A percentile compares a stretch with the other conserved stretches of the same genome.
Evolutionary conservation across 2,113 vertebrate species (phyloP).

Genomic region (Chroicocephalus ridibundus): DNA sequence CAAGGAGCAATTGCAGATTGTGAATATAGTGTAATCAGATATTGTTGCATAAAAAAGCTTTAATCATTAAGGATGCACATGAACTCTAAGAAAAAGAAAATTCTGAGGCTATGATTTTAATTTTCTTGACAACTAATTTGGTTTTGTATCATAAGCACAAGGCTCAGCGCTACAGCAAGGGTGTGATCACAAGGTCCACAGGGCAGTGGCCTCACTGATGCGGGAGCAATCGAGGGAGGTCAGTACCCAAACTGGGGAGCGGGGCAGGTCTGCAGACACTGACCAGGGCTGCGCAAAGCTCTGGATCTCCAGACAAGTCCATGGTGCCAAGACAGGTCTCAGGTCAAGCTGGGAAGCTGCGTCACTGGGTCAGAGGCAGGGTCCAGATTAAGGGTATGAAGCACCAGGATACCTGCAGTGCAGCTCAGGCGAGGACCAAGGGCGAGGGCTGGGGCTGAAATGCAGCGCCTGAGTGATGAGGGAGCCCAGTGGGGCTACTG

Average conservation of each 20-base stretch:
- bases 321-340: not conserved
- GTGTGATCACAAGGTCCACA: not conserved
- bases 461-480: not conserved
- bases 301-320: not conserved
- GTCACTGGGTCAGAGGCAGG: not conserved
- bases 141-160: not conserved
- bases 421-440: not conserved
- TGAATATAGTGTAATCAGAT: not conserved
- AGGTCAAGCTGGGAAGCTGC: not conserved
- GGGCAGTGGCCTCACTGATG: not conserved
- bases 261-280: not conserved
- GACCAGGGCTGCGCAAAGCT: accelerated
- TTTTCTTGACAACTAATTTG: not conserved
- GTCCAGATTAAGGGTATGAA: accelerated
- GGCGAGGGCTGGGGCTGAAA: not conserved
- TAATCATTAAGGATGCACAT: not conserved
- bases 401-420: too few species aligned
- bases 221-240: accelerated
- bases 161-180: not conserved
- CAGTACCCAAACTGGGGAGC: accelerated
- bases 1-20: not conserved
- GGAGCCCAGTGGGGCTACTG: not conserved
- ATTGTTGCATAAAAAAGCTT: not conserved
- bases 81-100: not conserved
- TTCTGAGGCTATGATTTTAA: not conserved